Evolutionary conservation across 2,113 vertebrate species (phyloP).

Genomic region (Myrmecophaga tridactyla): DNA sequence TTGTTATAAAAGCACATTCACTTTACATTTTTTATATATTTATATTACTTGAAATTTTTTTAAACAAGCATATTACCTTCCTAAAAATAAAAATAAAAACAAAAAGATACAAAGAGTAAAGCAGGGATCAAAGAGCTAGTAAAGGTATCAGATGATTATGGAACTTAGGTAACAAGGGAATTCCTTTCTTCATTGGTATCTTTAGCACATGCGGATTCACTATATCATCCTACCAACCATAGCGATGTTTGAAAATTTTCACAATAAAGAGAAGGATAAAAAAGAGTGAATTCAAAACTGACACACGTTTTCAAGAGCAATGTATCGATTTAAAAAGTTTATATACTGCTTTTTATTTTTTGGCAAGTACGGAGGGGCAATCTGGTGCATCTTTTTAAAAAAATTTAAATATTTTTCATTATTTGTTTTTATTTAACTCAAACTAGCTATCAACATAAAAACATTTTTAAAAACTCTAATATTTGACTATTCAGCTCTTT

Average conservation of each 20-base stretch:
- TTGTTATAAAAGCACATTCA: not conserved
- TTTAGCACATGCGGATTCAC: not conserved
- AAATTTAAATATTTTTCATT: constrained; percentile 30
- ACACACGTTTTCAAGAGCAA: not conserved
- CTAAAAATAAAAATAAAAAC: not conserved
- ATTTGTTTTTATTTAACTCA: constrained; percentile 79
- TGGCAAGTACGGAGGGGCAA: not conserved
- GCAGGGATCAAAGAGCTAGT: not conserved
- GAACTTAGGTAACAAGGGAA: not conserved
- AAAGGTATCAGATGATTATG: not conserved
- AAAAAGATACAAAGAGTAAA: not conserved
- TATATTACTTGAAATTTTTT: not conserved
- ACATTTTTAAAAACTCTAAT: constrained; percentile 68
- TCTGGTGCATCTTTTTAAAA: not conserved
- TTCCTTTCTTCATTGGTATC: not conserved
- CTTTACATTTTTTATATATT: not conserved
- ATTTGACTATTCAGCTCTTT: constrained; percentile 53
- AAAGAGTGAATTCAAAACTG: not conserved
- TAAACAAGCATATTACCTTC: not conserved
- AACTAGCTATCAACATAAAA: constrained; percentile 76
- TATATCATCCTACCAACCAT: not conserved
- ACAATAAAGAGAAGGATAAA: not conserved
- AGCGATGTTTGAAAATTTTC: not conserved
- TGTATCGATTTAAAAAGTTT: not conserved
- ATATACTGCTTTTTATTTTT: not conserved